Percentiles rank a stretch among this genome's conserved stretches.
These are phyloP conservation scores for Sminthurides bifidus DNA, from an alignment of 1,140 invertebrate species.

Conservation along the genomic window DNA sequence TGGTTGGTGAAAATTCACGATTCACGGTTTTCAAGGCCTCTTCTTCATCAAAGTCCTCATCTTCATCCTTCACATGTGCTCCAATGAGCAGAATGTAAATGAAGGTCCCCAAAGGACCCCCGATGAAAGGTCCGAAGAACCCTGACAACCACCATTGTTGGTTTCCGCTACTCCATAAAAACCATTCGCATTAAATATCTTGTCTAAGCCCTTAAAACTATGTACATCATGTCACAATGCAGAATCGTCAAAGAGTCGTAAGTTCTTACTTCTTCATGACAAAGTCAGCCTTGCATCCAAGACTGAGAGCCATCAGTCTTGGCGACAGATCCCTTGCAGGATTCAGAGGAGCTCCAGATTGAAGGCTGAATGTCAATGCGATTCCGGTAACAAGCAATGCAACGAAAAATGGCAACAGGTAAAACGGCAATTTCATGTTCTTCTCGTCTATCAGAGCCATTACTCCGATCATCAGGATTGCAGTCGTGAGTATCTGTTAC, in stretches of 20 bases:
- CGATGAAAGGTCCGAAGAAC: conserved; percentile 12
- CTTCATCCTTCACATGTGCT: conserved; percentile 4
- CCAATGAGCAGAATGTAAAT: conserved; percentile 14
- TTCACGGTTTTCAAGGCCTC: neutral
- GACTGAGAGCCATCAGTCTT: conserved; percentile 5
- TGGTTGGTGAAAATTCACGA: conserved; percentile 4
- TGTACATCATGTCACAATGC: too few species aligned
- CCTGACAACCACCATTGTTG: conserved; percentile 18
- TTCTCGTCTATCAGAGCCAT: neutral
- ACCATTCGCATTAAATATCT: too few species aligned
- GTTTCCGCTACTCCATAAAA: neutral
- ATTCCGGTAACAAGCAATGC: conserved; percentile 1
- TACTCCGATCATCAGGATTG: conserved; percentile 4
- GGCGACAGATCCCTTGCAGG: conserved; percentile 17
- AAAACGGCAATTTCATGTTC: conserved; percentile 3
- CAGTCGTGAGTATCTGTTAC: neutral
- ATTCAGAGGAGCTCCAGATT: conserved; percentile 10
- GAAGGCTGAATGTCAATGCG: neutral
- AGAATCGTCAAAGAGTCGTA: too few species aligned
- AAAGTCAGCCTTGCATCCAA: neutral
- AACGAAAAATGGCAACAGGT: neutral
- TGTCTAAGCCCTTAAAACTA: too few species aligned
- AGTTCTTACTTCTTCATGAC: too few species aligned
- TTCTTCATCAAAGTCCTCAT: too few species aligned
- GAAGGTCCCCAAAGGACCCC: conserved; percentile 12